A percentile compares a stretch with the other conserved stretches of the same genome.
These are phyloP conservation scores for Xestia rhomboidea DNA, from an alignment of 2,888 invertebrate species.

Conservation along the genomic window DNA sequence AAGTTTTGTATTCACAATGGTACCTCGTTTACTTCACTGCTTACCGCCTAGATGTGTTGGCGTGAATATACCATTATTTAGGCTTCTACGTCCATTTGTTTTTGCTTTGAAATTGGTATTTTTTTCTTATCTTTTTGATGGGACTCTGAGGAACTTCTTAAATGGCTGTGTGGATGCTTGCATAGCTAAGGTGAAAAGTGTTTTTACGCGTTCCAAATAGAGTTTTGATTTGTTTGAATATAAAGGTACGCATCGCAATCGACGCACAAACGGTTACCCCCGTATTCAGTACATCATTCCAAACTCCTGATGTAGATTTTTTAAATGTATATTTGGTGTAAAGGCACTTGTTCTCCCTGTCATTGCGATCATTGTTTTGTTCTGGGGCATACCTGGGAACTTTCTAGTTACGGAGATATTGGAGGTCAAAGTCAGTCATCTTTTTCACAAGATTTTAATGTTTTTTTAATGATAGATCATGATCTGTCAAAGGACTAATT, in stretches of 20 bases:
- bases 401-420: not conserved
- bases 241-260: not conserved
- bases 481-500: no score
- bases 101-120: not conserved
- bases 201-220: not conserved
- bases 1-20: slow-evolving; percentile 50
- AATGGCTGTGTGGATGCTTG: not conserved
- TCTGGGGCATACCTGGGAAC: no score
- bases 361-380: no score
- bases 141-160: not conserved
- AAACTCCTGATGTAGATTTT: no score
- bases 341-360: no score
- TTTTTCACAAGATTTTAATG: no score
- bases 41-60: slow-evolving; percentile 2
- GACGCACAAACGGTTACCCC: no score
- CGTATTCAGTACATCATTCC: no score
- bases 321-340: no score
- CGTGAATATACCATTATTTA: slow-evolving; percentile 49
- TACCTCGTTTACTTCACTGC: slow-evolving; percentile 49
- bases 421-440: no score
- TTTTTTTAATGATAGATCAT: no score
- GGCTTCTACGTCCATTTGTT: not conserved
- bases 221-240: not conserved
- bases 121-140: not conserved
- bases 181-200: not conserved